Evolutionary conservation across 1,140 invertebrate species (phyloP).

Genomic region (Sarcophaga bullata): DNA sequence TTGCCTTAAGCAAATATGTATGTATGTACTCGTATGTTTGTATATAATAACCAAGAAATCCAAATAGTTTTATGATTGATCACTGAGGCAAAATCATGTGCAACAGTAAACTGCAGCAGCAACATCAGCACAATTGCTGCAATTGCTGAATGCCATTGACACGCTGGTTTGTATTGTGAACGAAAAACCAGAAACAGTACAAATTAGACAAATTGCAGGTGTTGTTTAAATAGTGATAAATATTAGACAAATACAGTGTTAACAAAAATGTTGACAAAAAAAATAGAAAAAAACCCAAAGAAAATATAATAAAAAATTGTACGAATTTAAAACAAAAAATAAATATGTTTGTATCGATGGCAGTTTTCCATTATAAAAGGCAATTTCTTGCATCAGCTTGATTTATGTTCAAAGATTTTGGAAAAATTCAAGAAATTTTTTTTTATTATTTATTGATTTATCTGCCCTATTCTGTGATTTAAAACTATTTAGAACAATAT

Average conservation of each 20-base stretch:
- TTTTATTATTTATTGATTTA: too few relatives aligned
- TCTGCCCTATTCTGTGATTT: too few relatives aligned
- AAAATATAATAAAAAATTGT: background rate
- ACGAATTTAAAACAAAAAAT: too few relatives aligned
- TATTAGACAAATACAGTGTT: conserved; percentile 21
- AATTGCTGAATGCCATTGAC: background rate
- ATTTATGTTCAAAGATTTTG: too few relatives aligned
- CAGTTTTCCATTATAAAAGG: too few relatives aligned
- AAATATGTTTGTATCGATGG: too few relatives aligned
- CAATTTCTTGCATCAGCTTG: too few relatives aligned
- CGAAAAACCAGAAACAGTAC: too few relatives aligned
- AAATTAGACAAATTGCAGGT: conserved; percentile 26
- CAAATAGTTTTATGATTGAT: background rate
- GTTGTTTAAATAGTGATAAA: conserved; percentile 27
- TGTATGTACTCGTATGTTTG: background rate
- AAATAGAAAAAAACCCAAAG: too few relatives aligned
- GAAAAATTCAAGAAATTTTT: too few relatives aligned
- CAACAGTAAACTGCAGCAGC: background rate
- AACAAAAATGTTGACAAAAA: conserved; percentile 23
- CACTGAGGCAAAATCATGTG: background rate
- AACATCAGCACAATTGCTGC: background rate
- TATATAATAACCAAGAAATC: background rate
- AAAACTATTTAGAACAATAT: too few relatives aligned
- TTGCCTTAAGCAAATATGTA: conserved; percentile 8
- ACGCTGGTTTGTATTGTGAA: background rate